A percentile compares a stretch with the other conserved stretches of the same genome.
Conservation (phyloP, 2,888 invertebrate genomes). For the Tachina lurida region DNA sequence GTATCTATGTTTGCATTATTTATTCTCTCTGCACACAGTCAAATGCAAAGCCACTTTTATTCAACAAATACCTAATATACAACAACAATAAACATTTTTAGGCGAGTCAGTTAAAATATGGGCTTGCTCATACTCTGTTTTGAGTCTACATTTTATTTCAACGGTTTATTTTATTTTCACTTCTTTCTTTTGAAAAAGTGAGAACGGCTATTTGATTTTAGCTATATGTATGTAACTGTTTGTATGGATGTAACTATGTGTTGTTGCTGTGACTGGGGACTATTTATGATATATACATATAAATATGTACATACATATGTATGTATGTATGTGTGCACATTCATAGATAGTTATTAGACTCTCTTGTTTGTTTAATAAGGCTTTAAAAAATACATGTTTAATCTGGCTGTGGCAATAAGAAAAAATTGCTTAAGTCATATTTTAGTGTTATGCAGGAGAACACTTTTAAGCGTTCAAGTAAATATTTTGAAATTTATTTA, state of each 20-base stretch:
- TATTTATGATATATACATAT: no score
- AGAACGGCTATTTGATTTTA: constrained; percentile 38
- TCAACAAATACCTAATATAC: neutral
- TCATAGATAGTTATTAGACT: constrained; percentile 14
- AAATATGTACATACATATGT: neutral
- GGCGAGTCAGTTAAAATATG: constrained; percentile 60
- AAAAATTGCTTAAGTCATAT: no score
- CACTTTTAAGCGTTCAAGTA: no score
- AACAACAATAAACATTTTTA: constrained; percentile 45
- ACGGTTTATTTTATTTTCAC: constrained; percentile 52
- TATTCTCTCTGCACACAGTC: constrained; percentile 33
- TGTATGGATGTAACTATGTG: neutral
- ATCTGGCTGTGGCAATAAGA: no score
- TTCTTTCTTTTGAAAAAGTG: constrained; percentile 45
- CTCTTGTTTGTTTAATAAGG: constrained; percentile 17
- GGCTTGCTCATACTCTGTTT: constrained; percentile 52
- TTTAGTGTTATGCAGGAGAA: no score
- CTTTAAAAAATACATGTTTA: no score
- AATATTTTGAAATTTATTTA: no score
- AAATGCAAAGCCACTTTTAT: constrained; percentile 4
- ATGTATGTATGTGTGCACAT: neutral
- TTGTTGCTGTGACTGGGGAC: constrained; percentile 3
- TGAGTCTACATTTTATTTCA: constrained; percentile 48
- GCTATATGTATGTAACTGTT: neutral
- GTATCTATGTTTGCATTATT: neutral